Percentiles rank a stretch among this genome's conserved stretches.
Conservation (phyloP, 2,113 vertebrate genomes). For the Hippocampus mohnikei region DNA sequence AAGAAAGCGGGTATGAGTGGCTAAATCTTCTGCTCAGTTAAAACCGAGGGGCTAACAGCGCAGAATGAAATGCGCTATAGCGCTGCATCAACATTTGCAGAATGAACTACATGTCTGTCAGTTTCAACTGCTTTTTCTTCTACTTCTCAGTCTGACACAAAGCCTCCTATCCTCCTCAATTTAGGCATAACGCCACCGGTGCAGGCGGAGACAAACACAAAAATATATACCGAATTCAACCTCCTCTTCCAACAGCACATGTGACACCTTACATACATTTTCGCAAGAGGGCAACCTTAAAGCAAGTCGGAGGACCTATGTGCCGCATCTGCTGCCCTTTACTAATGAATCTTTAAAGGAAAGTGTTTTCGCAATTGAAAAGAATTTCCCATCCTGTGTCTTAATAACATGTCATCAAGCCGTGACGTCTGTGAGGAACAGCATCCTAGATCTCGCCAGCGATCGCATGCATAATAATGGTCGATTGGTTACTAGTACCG, state of each 20-base stretch:
- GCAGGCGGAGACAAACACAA: constrained; percentile 5
- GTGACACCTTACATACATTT: constrained; percentile 3
- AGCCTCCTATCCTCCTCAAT: constrained; percentile 10
- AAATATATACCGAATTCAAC: constrained; percentile 19
- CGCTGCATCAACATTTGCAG: constrained; percentile 7
- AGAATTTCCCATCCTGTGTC: too few relatives aligned
- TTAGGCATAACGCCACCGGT: constrained; percentile 17
- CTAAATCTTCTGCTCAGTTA: constrained; percentile 11
- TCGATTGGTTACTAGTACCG: too few relatives aligned
- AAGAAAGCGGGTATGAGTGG: not conserved
- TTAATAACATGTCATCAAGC: too few relatives aligned
- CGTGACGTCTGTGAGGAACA: too few relatives aligned
- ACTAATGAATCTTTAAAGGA: constrained; percentile 26
- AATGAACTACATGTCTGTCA: not conserved
- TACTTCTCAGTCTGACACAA: not conserved
- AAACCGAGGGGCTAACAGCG: not conserved
- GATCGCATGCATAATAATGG: too few relatives aligned
- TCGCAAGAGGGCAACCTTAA: not conserved
- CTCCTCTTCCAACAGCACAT: not conserved
- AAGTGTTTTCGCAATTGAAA: not conserved
- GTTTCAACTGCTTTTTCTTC: not conserved
- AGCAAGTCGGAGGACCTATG: constrained; percentile 16
- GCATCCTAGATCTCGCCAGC: too few relatives aligned
- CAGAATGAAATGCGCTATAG: not conserved
- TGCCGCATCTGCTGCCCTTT: constrained; percentile 21